These are phyloP conservation scores for Sminthurinus signatus DNA, from an alignment of 1,140 invertebrate species.

Conservation along the genomic window DNA sequence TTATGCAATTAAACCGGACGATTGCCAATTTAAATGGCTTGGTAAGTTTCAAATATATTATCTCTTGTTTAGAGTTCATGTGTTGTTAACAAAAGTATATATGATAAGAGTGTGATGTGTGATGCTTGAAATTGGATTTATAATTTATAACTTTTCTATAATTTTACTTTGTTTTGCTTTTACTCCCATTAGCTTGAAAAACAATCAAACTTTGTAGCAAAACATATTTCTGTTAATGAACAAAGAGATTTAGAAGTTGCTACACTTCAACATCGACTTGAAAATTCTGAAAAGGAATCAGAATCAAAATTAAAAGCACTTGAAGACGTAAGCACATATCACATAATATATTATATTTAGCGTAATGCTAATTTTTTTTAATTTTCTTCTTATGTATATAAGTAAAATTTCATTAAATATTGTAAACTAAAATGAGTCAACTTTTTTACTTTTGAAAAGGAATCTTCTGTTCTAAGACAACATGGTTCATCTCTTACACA, in stretches of 20 bases:
- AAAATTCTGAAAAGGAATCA: neutral
- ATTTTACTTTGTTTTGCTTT: no score
- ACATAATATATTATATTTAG: no score
- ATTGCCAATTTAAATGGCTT: slow-evolving; percentile 10
- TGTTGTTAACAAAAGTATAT: neutral
- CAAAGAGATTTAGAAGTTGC: neutral
- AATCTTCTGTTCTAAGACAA: no score
- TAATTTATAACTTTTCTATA: no score
- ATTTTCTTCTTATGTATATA: no score
- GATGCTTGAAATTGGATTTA: no score
- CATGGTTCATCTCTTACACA: no score
- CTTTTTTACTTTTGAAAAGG: no score
- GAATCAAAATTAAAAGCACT: neutral
- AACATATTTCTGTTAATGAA: neutral
- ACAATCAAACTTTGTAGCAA: slow-evolving; percentile 5
- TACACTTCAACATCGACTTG: neutral
- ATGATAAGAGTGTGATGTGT: neutral
- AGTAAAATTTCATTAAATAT: no score
- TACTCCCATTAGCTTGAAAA: slow-evolving; percentile 20
- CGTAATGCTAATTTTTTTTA: no score
- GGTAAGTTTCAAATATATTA: neutral
- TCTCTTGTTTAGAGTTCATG: no score
- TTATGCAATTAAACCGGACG: slow-evolving; percentile 4
- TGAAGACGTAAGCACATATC: slow-evolving; percentile 8
- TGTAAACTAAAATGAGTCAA: no score